Conservation (phyloP, 1,140 invertebrate genomes). For the Drosophila leontia region DNA sequence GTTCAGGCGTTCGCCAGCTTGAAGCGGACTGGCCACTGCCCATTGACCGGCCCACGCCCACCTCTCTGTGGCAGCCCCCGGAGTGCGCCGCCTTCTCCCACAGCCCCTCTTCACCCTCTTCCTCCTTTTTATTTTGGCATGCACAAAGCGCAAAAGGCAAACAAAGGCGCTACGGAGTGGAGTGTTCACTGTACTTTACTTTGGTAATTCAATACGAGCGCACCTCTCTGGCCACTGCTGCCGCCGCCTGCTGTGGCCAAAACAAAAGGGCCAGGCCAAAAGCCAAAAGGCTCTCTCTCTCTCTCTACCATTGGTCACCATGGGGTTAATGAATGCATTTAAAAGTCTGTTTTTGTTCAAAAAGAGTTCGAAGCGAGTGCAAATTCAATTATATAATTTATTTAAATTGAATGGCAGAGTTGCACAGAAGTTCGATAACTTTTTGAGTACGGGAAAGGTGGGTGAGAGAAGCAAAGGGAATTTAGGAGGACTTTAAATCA, state of each 20-base stretch:
- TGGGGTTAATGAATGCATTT: constrained; percentile 48
- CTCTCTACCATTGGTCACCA: constrained; percentile 18
- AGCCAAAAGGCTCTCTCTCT: constrained; percentile 25
- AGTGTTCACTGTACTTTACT: constrained; percentile 54
- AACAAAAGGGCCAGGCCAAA: constrained; percentile 47
- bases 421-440: constrained; percentile 17
- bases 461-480: background rate
- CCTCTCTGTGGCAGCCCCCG: constrained; percentile 25
- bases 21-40: constrained; percentile 48
- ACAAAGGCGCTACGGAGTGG: constrained; percentile 51
- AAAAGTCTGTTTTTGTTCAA: constrained; percentile 47
- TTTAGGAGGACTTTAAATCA: background rate
- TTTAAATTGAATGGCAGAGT: constrained; percentile 6
- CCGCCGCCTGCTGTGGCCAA: constrained; percentile 23
- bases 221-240: background rate
- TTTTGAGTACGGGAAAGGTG: background rate
- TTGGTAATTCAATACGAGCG: constrained; percentile 53
- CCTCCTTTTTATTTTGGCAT: constrained; percentile 69
- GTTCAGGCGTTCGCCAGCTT: constrained; percentile 25
- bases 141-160: constrained; percentile 70
- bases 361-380: constrained; percentile 18
- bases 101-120: background rate
- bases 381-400: constrained; percentile 21
- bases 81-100: background rate
- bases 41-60: constrained; percentile 51